phyloP scores from a whole-genome alignment of 2,113 vertebrate genomes.

The Mus musculus region GRCm39 chr4:43246501-43247000 shows the following conservation, averaged over 20 bases:
- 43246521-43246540: no score
- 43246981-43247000: neutral
- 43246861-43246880: conserved; percentile 29
- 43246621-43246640: conserved; percentile 30
- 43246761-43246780: neutral
- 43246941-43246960: neutral
- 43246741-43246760: neutral
- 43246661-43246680: neutral
- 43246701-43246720: neutral
- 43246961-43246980: neutral
- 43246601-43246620: conserved; percentile 33
- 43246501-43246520: no score
- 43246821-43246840: neutral
- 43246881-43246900: conserved; percentile 13
- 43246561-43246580: neutral
- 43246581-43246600: neutral
- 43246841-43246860: conserved; percentile 19
- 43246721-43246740: conserved; percentile 1
- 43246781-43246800: neutral
- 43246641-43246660: neutral
- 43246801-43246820: conserved; percentile 16
- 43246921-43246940: neutral
- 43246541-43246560: no score
- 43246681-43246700: neutral
- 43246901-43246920: neutral